Percentiles rank a stretch among this genome's conserved stretches.
These are phyloP conservation scores for Alethe castanea DNA, from an alignment of 2,113 vertebrate genomes.

Conservation along the genomic window DNA sequence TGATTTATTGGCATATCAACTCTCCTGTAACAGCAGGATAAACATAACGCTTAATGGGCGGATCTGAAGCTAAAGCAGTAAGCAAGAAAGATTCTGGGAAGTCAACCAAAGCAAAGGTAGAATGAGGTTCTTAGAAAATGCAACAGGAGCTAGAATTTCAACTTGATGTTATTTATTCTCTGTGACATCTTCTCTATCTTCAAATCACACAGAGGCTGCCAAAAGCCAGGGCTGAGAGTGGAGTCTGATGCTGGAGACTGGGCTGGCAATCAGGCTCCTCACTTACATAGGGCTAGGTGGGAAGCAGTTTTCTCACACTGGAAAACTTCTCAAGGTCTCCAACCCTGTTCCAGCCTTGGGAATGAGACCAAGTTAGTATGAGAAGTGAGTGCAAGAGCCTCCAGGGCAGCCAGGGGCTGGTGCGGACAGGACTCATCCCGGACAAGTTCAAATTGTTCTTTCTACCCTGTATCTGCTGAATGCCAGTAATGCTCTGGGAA, in stretches of 20 bases:
- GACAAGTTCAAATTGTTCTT: not conserved
- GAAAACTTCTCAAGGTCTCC: not conserved
- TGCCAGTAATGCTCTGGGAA: not conserved
- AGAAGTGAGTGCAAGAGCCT: not conserved
- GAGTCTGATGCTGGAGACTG: not conserved
- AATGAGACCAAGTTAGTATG: not conserved
- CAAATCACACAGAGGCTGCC: not conserved
- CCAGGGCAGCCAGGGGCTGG: not conserved
- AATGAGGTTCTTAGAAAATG: not conserved
- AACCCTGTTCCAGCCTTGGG: not conserved
- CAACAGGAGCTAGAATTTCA: not conserved
- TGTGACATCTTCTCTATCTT: conserved; percentile 2
- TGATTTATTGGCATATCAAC: not conserved
- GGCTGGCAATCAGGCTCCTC: not conserved
- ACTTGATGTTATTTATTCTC: conserved; percentile 13
- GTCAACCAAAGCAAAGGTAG: not conserved
- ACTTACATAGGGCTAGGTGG: not conserved
- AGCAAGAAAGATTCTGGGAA: not conserved
- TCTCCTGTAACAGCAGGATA: not conserved
- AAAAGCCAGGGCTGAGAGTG: not conserved
- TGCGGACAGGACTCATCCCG: not conserved
- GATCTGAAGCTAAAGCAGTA: not conserved
- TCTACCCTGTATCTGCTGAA: not conserved
- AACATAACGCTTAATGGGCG: not conserved
- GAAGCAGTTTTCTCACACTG: not conserved